Conservation (phyloP, 2,113 vertebrate species). For the Physeter macrocephalus region DNA sequence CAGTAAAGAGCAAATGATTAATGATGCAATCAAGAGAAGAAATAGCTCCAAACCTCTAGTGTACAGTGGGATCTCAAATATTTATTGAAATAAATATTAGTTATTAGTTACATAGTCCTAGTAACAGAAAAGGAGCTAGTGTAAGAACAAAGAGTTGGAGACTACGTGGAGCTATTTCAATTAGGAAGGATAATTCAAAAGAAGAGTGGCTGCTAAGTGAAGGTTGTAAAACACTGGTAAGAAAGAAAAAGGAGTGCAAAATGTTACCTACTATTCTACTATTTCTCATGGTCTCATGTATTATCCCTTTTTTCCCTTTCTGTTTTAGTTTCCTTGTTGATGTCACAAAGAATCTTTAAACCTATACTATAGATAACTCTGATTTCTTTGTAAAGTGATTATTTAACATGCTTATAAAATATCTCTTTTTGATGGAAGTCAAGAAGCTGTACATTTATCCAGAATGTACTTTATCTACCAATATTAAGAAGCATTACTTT, state of each 20-base stretch:
- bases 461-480: neutral
- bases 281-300: neutral
- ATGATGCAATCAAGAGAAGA: neutral
- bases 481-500: neutral
- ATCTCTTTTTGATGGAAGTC: neutral
- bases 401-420: neutral
- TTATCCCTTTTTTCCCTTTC: neutral
- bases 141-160: neutral
- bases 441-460: neutral
- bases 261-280: neutral
- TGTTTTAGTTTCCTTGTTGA: neutral
- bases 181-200: neutral
- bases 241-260: neutral
- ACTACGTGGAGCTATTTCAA: neutral
- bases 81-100: neutral
- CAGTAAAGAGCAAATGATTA: neutral
- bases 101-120: too few relatives aligned
- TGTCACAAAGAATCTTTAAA: neutral
- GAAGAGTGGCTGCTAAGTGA: neutral
- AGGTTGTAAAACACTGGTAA: neutral
- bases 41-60: neutral
- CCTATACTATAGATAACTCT: neutral
- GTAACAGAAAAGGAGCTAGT: neutral
- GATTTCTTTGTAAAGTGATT: neutral
- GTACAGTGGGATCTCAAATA: neutral